Evolutionary conservation across 2,113 vertebrate genomes (phyloP).

Genomic region (Cryptoleucopteryx plumbea): DNA sequence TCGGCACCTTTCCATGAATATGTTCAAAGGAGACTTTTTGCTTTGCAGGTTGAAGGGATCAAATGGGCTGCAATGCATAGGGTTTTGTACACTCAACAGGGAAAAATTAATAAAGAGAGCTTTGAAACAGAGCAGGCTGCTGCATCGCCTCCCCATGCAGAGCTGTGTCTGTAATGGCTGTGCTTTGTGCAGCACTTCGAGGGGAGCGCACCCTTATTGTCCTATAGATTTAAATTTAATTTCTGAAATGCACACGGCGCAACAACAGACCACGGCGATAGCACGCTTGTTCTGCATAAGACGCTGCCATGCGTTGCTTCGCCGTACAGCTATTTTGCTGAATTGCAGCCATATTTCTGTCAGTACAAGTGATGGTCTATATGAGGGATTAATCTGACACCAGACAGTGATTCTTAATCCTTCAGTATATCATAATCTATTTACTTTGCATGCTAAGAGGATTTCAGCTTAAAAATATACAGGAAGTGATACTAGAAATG

Average conservation of each 20-base stretch:
- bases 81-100: neutral
- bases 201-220: neutral
- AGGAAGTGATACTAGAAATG: constrained; percentile 85
- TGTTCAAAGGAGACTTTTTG: neutral
- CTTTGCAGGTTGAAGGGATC: neutral
- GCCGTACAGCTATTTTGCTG: constrained; percentile 63
- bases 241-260: neutral
- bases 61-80: neutral
- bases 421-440: constrained; percentile 93
- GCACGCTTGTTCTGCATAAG: neutral
- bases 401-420: constrained; percentile 91
- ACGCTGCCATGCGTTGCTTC: constrained; percentile 44
- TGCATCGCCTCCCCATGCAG: neutral
- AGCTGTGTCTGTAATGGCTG: neutral
- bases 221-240: neutral
- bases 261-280: neutral
- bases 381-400: constrained; percentile 93
- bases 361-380: constrained; percentile 86
- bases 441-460: constrained; percentile 96
- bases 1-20: rapidly evolving
- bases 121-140: neutral
- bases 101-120: neutral
- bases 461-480: constrained; percentile 90
- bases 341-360: constrained; percentile 88
- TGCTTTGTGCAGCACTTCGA: neutral